These are phyloP conservation scores for Cerceris rybyensis DNA, from an alignment of 2,888 invertebrate genomes.

Conservation along the genomic window DNA sequence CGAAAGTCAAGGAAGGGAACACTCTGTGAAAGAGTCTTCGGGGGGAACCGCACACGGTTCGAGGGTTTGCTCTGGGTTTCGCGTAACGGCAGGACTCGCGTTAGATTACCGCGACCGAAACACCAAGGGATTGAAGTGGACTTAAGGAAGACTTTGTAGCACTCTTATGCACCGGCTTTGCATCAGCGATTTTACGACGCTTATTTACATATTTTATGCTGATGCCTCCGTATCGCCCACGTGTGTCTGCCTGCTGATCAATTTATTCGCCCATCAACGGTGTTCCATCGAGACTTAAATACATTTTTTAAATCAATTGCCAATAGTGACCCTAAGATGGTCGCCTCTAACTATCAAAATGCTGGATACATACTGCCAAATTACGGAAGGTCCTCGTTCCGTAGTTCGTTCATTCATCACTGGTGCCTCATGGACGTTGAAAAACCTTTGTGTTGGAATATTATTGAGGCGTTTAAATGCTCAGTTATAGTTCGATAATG, in stretches of 20 bases:
- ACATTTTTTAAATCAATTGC: conserved; percentile 48
- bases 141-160: conserved; percentile 31
- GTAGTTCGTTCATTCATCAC: too few relatives aligned
- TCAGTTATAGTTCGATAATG: too few relatives aligned
- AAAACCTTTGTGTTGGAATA: too few relatives aligned
- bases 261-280: conserved; percentile 55
- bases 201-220: conserved; percentile 64
- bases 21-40: background rate
- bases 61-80: conserved; percentile 10
- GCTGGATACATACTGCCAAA: background rate
- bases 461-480: too few relatives aligned
- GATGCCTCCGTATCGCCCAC: conserved; percentile 46
- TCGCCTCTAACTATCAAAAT: conserved; percentile 2
- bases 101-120: conserved; percentile 13
- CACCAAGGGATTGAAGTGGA: conserved; percentile 17
- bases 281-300: conserved; percentile 45
- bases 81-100: conserved; percentile 12
- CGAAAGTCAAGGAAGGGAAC: conserved; percentile 14
- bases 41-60: background rate
- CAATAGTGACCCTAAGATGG: conserved; percentile 33
- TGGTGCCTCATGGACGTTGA: too few relatives aligned
- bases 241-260: conserved; percentile 45
- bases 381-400: too few relatives aligned
- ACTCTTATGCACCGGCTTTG: conserved; percentile 11
- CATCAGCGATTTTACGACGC: conserved; percentile 60